Conservation (phyloP, 1,140 invertebrate species). For the Pseudoatta argentina region DNA sequence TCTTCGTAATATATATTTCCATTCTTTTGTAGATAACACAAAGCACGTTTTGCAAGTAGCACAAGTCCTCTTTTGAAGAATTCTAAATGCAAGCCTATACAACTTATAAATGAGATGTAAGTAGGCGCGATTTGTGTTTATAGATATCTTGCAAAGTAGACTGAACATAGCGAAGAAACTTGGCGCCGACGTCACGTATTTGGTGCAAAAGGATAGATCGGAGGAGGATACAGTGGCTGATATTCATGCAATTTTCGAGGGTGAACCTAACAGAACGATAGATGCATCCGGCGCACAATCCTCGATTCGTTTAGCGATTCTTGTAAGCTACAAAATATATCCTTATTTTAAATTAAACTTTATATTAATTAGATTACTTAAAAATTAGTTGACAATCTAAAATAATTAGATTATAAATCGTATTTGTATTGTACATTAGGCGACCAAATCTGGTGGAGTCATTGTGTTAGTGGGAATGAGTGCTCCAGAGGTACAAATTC, state of each 20-base stretch:
- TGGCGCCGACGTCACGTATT: constrained; percentile 92
- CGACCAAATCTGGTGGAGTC: constrained; percentile 93
- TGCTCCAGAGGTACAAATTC: constrained; percentile 91
- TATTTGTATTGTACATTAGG: constrained; percentile 86
- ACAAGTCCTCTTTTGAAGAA: background rate
- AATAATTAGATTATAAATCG: constrained; percentile 6
- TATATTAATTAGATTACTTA: background rate
- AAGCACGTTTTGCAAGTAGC: constrained; percentile 9
- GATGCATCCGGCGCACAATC: constrained; percentile 95
- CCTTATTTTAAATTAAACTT: background rate
- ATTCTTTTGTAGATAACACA: constrained; percentile 22
- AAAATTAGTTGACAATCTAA: background rate
- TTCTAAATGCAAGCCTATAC: constrained; percentile 17
- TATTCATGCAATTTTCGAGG: constrained; percentile 89
- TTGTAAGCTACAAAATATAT: constrained; percentile 86
- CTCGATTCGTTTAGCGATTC: constrained; percentile 92
- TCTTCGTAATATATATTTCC: constrained; percentile 7
- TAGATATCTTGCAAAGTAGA: constrained; percentile 92
- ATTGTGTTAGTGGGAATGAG: constrained; percentile 96
- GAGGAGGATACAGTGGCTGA: constrained; percentile 88
- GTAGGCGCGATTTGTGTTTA: constrained; percentile 39
- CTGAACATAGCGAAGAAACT: constrained; percentile 93
- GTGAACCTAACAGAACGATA: constrained; percentile 92
- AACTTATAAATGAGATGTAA: constrained; percentile 37
- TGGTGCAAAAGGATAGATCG: constrained; percentile 87